Evolutionary conservation across 2,113 vertebrate genomes (phyloP), one percentile per base, ranked within the genome.

Genomic region (Acanthisitta chloris): DNA sequence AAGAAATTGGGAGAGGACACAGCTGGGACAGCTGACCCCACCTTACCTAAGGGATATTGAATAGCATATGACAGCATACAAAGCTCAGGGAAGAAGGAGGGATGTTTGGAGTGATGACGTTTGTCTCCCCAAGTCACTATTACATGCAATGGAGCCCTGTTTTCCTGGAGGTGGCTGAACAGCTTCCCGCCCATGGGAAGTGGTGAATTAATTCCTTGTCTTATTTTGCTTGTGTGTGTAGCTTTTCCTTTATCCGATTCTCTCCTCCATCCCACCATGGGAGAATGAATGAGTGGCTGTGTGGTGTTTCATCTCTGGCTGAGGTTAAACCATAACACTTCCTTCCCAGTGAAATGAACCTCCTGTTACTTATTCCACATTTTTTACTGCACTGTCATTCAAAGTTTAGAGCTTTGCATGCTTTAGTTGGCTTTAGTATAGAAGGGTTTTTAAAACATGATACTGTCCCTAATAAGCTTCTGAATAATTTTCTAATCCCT

Each of bases 131-230:
- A 34, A 43, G 18, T 29, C 34, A 38, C 8, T 2, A 0, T 20
- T 46, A 36, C 0, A 0, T 4, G 4, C 42, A 16, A 69, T 16
- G 36, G 17, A 80, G 5, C 8, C 12, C 26, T 38, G 17, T 3
- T 81, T 59, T 69, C 34, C 36, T 64, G 19, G 9, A 64, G 13
- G 8, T n/a, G 5, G 17, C 3, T 65, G 40, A 80, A 81, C 26
- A 51, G 8, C 25, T 65, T 28, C 11, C 25, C 86, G 24, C 14
- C 1, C 0, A 42, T 46, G 36, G 36, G 57, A 57, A 92, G 31
- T 34, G 9, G 15, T 31, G 24, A 82, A 42, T 42, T 0, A 38
- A 55, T 61, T 73, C 17, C 26, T 77, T 65, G 5, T 12, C 46
- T 84, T 73, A 4, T 14, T 81, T 81, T 59, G 12, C 29, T 65